phyloP scores from a whole-genome alignment of 1,140 invertebrate species.

The Pseudomyrmex cubaensis region DNA sequence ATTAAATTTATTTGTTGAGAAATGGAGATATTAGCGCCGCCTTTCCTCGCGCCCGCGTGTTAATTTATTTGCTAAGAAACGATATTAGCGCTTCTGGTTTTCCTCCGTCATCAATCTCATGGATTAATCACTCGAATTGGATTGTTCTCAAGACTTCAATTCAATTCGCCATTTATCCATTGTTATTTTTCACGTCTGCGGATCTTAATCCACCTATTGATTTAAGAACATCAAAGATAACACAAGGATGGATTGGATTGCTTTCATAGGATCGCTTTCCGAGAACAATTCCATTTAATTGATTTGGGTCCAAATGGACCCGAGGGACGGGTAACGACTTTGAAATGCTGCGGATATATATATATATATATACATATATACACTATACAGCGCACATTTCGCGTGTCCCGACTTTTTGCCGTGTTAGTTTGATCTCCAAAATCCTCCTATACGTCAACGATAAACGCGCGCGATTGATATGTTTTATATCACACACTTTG shows the following conservation, averaged over 20 bases:
- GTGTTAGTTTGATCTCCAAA: no score
- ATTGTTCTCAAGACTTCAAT: background rate
- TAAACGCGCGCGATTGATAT: background rate
- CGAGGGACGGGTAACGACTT: constrained; percentile 3
- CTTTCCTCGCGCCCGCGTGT: background rate
- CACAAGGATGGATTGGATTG: constrained; percentile 26
- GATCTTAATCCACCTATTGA: constrained; percentile 50
- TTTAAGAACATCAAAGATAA: constrained; percentile 49
- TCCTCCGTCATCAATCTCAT: background rate
- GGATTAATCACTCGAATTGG: constrained; percentile 28
- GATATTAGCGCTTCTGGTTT: background rate
- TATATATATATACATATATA: background rate
- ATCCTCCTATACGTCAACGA: no score
- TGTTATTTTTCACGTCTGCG: constrained; percentile 15
- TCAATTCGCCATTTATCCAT: background rate
- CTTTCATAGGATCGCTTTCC: constrained; percentile 48
- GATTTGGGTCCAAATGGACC: constrained; percentile 34
- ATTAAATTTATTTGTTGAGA: no score
- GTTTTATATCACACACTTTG: constrained; percentile 5
- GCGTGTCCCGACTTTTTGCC: background rate
- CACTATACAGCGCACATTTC: no score
- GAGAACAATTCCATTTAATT: constrained; percentile 57
- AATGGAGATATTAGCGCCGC: no score
- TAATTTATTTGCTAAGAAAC: constrained; percentile 18
- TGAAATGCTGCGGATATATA: background rate